phyloP scores from a whole-genome alignment of 2,113 vertebrate species.

The Andinoacara biseriatus region DNA sequence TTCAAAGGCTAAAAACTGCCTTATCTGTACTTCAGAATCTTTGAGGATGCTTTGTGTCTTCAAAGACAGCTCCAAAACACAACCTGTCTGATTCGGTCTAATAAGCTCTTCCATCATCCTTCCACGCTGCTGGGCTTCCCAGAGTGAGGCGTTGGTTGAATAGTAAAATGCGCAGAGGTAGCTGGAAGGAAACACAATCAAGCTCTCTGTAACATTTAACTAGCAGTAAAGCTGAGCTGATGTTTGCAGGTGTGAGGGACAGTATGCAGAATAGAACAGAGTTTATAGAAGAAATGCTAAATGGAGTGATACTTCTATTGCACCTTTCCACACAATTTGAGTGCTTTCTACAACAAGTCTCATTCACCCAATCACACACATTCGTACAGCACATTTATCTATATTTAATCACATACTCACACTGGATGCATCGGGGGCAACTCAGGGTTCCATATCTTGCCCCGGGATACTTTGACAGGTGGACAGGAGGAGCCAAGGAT shows the following conservation, averaged over 20 bases:
- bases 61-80: conserved; percentile 34
- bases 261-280: not conserved
- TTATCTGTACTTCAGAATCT: conserved; percentile 21
- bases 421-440: too few species aligned
- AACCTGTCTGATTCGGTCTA: conserved; percentile 47
- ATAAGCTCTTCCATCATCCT: conserved; percentile 42
- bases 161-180: conserved; percentile 13
- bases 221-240: not conserved
- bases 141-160: conserved; percentile 23
- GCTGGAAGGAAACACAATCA: not conserved
- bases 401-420: too few species aligned
- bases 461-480: too few species aligned
- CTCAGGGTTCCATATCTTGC: too few species aligned
- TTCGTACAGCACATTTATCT: too few species aligned
- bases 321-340: too few species aligned
- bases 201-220: conserved; percentile 7
- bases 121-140: conserved; percentile 21
- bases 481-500: too few species aligned
- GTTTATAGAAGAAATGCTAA: not conserved
- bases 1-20: conserved; percentile 4
- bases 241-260: not conserved
- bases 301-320: too few species aligned
- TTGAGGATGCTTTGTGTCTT: conserved; percentile 21
- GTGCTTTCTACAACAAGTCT: too few species aligned
- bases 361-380: too few species aligned